Conservation (phyloP, 2,888 invertebrate genomes). For the Ophraella communa region DNA sequence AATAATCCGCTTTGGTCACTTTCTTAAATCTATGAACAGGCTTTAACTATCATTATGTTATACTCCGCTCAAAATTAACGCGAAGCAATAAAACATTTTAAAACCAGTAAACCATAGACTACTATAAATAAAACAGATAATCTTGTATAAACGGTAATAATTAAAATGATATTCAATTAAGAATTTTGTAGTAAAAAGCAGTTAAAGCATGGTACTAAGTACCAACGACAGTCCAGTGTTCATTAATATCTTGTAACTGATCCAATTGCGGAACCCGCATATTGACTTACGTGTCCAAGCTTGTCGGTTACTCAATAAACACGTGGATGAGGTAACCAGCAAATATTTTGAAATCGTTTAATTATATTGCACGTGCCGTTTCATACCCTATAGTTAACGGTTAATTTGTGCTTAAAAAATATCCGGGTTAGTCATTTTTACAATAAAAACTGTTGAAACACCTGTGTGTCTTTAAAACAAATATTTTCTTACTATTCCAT, state of each 20-base stretch:
- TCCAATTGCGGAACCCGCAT: slow-evolving; percentile 31
- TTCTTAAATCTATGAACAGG: too few relatives aligned
- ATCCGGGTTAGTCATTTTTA: slow-evolving; percentile 15
- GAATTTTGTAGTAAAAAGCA: background rate
- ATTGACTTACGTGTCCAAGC: slow-evolving; percentile 32
- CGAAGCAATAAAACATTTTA: too few relatives aligned
- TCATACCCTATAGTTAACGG: slow-evolving; percentile 12
- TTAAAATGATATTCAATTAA: background rate
- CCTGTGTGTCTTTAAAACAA: too few relatives aligned
- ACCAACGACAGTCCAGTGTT: background rate
- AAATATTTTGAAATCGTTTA: slow-evolving; percentile 30
- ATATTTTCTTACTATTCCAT: too few relatives aligned
- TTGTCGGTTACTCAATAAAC: slow-evolving; percentile 29
- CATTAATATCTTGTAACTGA: slow-evolving; percentile 24
- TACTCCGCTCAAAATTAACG: too few relatives aligned
- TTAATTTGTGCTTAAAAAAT: slow-evolving; percentile 17
- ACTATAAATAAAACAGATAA: too few relatives aligned
- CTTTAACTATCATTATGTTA: too few relatives aligned
- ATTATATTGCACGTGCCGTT: slow-evolving; percentile 28
- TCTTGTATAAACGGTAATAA: too few relatives aligned
- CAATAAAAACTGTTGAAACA: background rate
- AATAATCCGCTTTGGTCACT: too few relatives aligned
- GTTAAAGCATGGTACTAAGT: slow-evolving; percentile 1
- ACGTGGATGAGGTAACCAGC: slow-evolving; percentile 26
- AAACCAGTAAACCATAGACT: too few relatives aligned